Evolutionary conservation across 1,140 invertebrate species (phyloP), one percentile per base, ranked within the genome.

Genomic region (Drosophila erecta): DNA sequence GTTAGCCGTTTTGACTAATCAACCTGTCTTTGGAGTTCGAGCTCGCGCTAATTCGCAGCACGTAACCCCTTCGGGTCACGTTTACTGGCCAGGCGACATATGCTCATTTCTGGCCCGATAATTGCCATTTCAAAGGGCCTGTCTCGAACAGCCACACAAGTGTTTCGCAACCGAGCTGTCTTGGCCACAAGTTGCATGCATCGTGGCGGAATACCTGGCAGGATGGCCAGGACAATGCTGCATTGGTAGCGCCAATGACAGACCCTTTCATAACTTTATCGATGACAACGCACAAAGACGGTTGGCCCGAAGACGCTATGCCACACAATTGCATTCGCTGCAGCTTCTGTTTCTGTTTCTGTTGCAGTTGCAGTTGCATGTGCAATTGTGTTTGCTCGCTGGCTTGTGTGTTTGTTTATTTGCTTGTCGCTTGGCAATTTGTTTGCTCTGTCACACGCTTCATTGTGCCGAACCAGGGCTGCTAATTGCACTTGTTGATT

Each of bases 401-500:
- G 44, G 51, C 46, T 22, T 72, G 59, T 77, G 51, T 57, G 40
- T 43, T 50, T 74, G 51, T 53, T 54, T 74, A 57, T 66, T 65
- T 79, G 69, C 64, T 66, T 55, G 65, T 43, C 59, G 77, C 51
- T 75, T 79, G 74, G 70, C 83, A 87, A 87, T 86, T 86, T 87
- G 81, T 86, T 85, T 87, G 83, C 81, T 87, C 83, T 87, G 83
- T 83, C 83, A 87, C 83, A 86, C 81, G 81, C 79, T 61, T 69
- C 79, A 81, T 86, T 87, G 83, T 86, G 60, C 43, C 61, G 49
- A 56, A 33, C 49, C 69, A 81, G 65, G 85, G 65, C 83, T 87
- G 83, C 75, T 86, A 86, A 86, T 86, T 86, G 81, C 81, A 86
- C 81, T 86, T 86, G 81, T 86, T 86, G 81, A 86, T 86, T 83